Evolutionary conservation across 1,140 invertebrate species (phyloP), one percentile per base, ranked within the genome.

Genomic region (Papilio polyxenes): DNA sequence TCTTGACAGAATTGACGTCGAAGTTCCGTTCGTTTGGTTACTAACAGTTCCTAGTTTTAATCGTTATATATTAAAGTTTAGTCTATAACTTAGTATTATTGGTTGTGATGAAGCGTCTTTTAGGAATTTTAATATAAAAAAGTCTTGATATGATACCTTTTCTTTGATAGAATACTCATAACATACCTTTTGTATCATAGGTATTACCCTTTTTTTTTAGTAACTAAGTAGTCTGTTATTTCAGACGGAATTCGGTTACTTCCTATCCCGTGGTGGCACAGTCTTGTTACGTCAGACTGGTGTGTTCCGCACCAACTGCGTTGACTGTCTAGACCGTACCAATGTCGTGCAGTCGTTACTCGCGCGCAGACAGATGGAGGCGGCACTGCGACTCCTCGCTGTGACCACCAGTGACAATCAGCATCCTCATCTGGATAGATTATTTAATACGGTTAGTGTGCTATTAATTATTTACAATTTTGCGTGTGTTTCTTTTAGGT

Each of bases 281-380:
- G 93, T 98, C 5, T 91, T 97, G 6, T 96, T 96, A 0, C 95
- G 96, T 8, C 98, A 98, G 94, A 96, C 97, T 85, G 97, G 96
- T 9, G 97, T 99, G 75, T 99, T 99, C 93, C 96, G 99, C 76
- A 99, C 99, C 5, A 99, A 99, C 93, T 99, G 99, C 93, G 98
- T 99, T 82, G 99, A 99, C 95, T 99, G 99, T 94, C 95, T 99
- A 44, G 99, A 99, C 95, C 95, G 99, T 80, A 99, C 99, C 40
- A 99, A 99, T 95, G 99, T 99, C 53, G 98, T 99, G 37, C 99
- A 99, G 95, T 98, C 98, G 90, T 96, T 99, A 96, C 92, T 99
- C 37, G 99, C 98, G 0, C 96, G 97, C 83, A 95, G 97, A 83
- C 97, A 97, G 82, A 95, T 99, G 0, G 95, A 93, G 20, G 95